These are phyloP conservation scores for Microchirus variegatus DNA, from an alignment of 2,797 vertebrate genomes.

Conservation along the genomic window DNA sequence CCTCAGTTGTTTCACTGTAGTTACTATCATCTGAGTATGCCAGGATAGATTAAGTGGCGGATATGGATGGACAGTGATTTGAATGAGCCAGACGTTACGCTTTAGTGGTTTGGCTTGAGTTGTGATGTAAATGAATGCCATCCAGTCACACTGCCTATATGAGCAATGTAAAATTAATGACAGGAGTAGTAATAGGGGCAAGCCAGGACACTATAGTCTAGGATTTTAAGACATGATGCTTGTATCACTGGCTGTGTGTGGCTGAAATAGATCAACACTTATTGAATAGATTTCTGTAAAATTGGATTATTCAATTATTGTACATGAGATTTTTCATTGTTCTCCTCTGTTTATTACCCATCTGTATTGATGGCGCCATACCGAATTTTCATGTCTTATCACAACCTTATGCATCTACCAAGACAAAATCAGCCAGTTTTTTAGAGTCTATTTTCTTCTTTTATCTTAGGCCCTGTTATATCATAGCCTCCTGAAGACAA, in stretches of 20 bases:
- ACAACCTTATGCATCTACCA: no score
- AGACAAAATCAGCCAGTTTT: no score
- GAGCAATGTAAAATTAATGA: slow-evolving; percentile 30
- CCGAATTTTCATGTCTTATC: no score
- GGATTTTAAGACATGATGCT: not conserved
- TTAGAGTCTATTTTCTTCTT: no score
- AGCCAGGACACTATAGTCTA: not conserved
- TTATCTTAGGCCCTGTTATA: no score
- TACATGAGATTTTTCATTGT: no score
- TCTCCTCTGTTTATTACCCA: no score
- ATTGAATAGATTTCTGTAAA: not conserved
- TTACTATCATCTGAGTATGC: slow-evolving; percentile 40
- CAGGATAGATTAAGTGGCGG: slow-evolving; percentile 43
- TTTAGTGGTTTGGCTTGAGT: slow-evolving; percentile 37
- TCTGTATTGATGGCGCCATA: no score
- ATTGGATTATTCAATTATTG: no score
- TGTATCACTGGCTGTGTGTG: not conserved
- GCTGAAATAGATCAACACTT: not conserved
- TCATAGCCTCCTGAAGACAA: no score
- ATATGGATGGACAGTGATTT: slow-evolving; percentile 49
- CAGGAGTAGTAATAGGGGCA: not conserved
- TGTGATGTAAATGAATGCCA: slow-evolving; percentile 35
- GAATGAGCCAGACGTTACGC: slow-evolving; percentile 54
- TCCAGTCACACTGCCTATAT: slow-evolving; percentile 20
- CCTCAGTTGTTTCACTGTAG: slow-evolving; percentile 36